Evolutionary conservation across 2,113 vertebrate genomes (phyloP), one percentile per base, ranked within the genome.

Genomic region (Sialia sialis): DNA sequence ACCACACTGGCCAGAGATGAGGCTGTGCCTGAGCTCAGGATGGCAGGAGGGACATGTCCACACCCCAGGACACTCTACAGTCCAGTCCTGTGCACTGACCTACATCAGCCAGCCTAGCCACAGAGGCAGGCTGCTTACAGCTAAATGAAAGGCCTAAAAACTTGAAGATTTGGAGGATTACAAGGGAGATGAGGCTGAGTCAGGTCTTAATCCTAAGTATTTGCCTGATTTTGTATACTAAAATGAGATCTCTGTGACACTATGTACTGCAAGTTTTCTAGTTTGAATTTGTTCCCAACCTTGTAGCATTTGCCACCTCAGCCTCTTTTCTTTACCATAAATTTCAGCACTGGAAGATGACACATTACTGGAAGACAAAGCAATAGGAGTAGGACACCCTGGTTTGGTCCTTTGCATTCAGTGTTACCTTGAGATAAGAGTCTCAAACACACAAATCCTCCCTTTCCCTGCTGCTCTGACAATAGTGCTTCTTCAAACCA

Each of bases 111-210:
- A 82, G 39, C 4, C 3, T 14, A 54, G 75, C 67, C 49, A 32
- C 73, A 76, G 1, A 44, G 68, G 32, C 70, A 91, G 84, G 46
- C 67, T 81, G 93, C 79, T 95, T 56, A 88, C 34, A 80, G 84
- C 36, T 81, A 94, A 94, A 96, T 89, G 51, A 93, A 92, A 94
- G 83, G 63, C 85, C 87, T 94, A 75, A 91, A 92, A 95, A 89
- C 34, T 72, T 81, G 80, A 95, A 89, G 95, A 91, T 96, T 91
- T 95, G 87, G 70, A 87, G 94, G 93, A 96, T 95, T 96, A 94
- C 84, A 64, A 82, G 59, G 78, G 55, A 75, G 84, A 89, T 82
- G 87, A 94, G 75, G 91, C 87, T 85, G 87, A 94, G 79, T 89
- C 87, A 93, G 67, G 81, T 75, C 84, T 89, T 95, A 96, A 96